Evolutionary conservation across 2,797 vertebrate genomes (phyloP).

Genomic region (Epinephelus malabaricus): DNA sequence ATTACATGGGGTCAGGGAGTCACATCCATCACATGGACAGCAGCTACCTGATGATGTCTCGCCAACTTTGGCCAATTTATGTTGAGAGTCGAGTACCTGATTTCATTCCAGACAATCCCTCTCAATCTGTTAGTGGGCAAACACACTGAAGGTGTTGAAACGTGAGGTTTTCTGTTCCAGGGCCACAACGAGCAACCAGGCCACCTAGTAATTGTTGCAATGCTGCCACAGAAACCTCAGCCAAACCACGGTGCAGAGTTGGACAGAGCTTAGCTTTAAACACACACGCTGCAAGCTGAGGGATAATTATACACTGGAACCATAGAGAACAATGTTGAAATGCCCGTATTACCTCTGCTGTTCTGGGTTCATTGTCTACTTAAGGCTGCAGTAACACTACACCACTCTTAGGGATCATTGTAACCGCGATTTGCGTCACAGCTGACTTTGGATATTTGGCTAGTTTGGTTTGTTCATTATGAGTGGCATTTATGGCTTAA

Average conservation of each 20-base stretch:
- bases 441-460: slow-evolving; percentile 14
- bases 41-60: not conserved
- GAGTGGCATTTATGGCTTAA: not conserved
- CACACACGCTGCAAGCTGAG: slow-evolving; percentile 23
- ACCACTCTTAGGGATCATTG: not conserved
- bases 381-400: slow-evolving; percentile 16
- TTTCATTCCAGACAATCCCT: slow-evolving; percentile 40
- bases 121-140: slow-evolving; percentile 13
- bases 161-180: slow-evolving; percentile 40
- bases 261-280: slow-evolving; percentile 35
- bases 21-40: too few relatives aligned
- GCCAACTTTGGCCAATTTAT: not conserved
- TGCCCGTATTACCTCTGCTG: slow-evolving; percentile 23
- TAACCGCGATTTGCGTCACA: slow-evolving; percentile 39
- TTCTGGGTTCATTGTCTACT: slow-evolving; percentile 1
- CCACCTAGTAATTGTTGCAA: slow-evolving; percentile 57
- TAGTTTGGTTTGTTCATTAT: not conserved
- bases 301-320: slow-evolving; percentile 30
- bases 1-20: too few relatives aligned
- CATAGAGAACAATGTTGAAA: slow-evolving; percentile 27
- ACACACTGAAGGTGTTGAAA: slow-evolving; percentile 27
- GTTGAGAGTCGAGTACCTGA: not conserved
- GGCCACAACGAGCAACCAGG: slow-evolving; percentile 33
- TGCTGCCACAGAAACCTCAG: slow-evolving; percentile 53
- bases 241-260: slow-evolving; percentile 49